A percentile compares a stretch with the other conserved stretches of the same genome.
These are phyloP conservation scores for Rutpela maculata DNA, from an alignment of 2,888 invertebrate species.

Conservation along the genomic window DNA sequence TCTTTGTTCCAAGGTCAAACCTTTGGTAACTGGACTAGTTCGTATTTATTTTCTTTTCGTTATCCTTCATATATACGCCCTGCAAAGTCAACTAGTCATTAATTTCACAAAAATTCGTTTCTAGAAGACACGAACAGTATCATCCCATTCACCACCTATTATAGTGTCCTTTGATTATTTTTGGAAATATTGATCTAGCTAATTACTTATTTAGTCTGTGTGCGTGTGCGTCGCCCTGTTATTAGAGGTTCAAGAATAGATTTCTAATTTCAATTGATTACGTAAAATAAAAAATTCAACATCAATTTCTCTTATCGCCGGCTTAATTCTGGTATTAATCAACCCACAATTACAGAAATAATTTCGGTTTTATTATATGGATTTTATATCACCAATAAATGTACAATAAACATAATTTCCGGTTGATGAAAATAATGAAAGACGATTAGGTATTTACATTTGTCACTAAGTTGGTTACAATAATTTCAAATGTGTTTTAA, in stretches of 20 bases:
- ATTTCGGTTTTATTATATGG: not conserved
- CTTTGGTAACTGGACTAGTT: too few species aligned
- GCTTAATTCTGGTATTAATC: slow-evolving; percentile 1
- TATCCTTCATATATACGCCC: too few species aligned
- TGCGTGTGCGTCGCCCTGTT: not conserved
- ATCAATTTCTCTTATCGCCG: not conserved
- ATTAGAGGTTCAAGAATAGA: slow-evolving; percentile 2
- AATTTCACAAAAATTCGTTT: too few species aligned
- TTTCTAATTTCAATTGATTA: slow-evolving; percentile 18
- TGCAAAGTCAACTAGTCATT: too few species aligned
- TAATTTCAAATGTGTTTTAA: too few species aligned
- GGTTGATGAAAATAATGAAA: not conserved
- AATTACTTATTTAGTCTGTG: not conserved
- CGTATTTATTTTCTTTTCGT: too few species aligned
- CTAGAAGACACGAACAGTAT: too few species aligned
- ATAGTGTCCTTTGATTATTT: not conserved
- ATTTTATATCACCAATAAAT: slow-evolving; percentile 2
- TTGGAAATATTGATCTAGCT: not conserved
- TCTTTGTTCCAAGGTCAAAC: too few species aligned
- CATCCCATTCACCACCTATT: not conserved
- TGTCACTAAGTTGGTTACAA: not conserved
- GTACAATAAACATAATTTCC: not conserved
- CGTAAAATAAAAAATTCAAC: slow-evolving; percentile 14
- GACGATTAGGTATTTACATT: not conserved
- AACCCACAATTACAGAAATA: slow-evolving; percentile 15